Conservation (phyloP, 35 echinoderm and acorn worm genomes). For the Ophiothrix spiculata region DNA sequence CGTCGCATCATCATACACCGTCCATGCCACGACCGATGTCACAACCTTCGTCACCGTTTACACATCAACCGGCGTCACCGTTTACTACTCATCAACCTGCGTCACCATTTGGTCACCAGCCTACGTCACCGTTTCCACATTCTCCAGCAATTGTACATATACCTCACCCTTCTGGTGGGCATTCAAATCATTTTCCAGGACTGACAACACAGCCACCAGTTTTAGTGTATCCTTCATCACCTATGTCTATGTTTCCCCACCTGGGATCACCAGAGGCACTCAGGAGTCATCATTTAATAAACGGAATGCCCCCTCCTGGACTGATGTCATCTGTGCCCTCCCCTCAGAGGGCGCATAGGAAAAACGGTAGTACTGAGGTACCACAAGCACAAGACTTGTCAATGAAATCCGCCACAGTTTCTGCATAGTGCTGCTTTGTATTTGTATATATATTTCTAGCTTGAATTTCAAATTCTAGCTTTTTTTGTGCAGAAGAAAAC, state of each 20-base stretch:
- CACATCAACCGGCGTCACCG: no score
- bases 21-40: conserved; percentile 31
- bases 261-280: conserved; percentile 39
- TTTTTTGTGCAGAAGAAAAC: background rate
- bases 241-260: conserved; percentile 32
- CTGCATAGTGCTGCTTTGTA: conserved; percentile 40
- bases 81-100: no score
- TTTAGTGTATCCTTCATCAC: conserved; percentile 51
- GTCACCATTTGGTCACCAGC: no score
- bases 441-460: background rate
- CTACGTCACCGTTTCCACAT: conserved; percentile 43
- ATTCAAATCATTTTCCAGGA: conserved; percentile 45
- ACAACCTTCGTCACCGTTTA: conserved; percentile 33
- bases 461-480: background rate
- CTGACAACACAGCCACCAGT: conserved; percentile 69
- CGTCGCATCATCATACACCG: conserved; percentile 43
- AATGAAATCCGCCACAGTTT: conserved; percentile 80
- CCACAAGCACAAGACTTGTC: conserved; percentile 84
- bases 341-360: conserved; percentile 33
- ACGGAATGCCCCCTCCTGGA: conserved; percentile 48
- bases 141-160: conserved; percentile 63
- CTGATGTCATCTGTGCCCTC: conserved; percentile 49
- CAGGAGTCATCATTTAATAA: conserved; percentile 48
- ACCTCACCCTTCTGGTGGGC: conserved; percentile 61
- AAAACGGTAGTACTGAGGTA: conserved; percentile 45